Percentiles rank a stretch among this genome's conserved stretches.
These are phyloP conservation scores for Papilio elwesi DNA, from an alignment of 2,888 invertebrate genomes.

Conservation along the genomic window DNA sequence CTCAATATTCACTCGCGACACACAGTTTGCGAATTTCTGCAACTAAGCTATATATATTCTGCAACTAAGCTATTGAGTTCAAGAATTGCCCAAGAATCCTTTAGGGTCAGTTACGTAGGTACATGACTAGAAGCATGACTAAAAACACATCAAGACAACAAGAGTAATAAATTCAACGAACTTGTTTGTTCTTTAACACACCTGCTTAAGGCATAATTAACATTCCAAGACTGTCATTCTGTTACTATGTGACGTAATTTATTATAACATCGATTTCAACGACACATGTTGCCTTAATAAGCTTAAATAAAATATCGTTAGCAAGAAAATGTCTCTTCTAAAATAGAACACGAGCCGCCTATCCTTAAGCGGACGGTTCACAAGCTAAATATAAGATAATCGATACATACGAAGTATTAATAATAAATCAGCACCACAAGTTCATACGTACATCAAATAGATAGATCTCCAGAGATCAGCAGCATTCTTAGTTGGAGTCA, in stretches of 20 bases:
- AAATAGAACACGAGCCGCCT: constrained; percentile 30
- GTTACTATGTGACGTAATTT: not conserved
- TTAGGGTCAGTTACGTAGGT: too few relatives aligned
- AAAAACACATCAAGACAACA: too few relatives aligned
- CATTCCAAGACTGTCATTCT: not conserved
- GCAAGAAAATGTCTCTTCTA: constrained; percentile 13
- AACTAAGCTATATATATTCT: too few relatives aligned
- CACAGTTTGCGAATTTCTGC: too few relatives aligned
- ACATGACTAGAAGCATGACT: too few relatives aligned
- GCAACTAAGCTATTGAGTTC: too few relatives aligned
- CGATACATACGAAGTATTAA: constrained; percentile 22
- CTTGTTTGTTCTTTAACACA: too few relatives aligned
- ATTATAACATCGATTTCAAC: not conserved
- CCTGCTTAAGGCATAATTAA: too few relatives aligned
- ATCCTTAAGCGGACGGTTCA: constrained; percentile 23
- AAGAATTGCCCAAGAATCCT: too few relatives aligned
- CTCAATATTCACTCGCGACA: too few relatives aligned
- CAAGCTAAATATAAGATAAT: constrained; percentile 39
- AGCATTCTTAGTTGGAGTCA: too few relatives aligned
- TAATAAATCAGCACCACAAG: constrained; percentile 2
- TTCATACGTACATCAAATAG: constrained; percentile 10
- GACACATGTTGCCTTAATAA: constrained; percentile 20
- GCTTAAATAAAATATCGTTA: constrained; percentile 24
- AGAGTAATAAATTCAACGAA: too few relatives aligned
- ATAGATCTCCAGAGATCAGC: not conserved